Conservation (phyloP, 1,140 invertebrate species). For the Dinoponera quadriceps region DNA sequence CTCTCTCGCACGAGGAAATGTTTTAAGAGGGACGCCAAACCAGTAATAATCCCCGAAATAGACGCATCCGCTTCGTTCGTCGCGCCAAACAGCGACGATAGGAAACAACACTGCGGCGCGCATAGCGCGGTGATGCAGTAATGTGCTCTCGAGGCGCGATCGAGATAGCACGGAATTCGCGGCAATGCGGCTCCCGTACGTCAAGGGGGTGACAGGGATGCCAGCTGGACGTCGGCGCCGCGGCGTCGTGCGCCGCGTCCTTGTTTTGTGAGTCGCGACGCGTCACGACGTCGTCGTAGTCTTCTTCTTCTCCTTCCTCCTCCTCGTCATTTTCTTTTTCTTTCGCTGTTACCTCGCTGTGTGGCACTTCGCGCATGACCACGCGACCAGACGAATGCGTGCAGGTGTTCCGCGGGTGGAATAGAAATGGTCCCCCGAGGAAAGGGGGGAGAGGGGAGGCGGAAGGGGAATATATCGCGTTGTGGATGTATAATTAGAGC, state of each 20-base stretch:
- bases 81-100: background rate
- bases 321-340: background rate
- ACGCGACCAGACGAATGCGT: constrained; percentile 60
- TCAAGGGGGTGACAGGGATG: constrained; percentile 64
- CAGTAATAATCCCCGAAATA: constrained; percentile 15
- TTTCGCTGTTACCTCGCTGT: background rate
- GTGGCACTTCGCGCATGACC: constrained; percentile 50
- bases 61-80: constrained; percentile 4
- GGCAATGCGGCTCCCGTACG: constrained; percentile 31
- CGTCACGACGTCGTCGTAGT: constrained; percentile 51
- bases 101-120: constrained; percentile 45
- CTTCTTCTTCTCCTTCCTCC: constrained; percentile 6
- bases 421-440: constrained; percentile 56
- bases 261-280: constrained; percentile 67
- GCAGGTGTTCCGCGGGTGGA: constrained; percentile 66
- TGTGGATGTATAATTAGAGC: constrained; percentile 60
- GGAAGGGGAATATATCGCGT: constrained; percentile 28
- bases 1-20: no score
- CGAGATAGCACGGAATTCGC: constrained; percentile 50
- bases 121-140: constrained; percentile 15
- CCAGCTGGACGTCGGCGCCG: constrained; percentile 73
- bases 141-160: constrained; percentile 28
- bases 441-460: no score
- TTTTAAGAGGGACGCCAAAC: background rate
- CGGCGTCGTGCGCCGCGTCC: constrained; percentile 68